Evolutionary conservation across 92 coral and sea anemone genomes (phyloP).

Genomic region (Heliopora coerulea): DNA sequence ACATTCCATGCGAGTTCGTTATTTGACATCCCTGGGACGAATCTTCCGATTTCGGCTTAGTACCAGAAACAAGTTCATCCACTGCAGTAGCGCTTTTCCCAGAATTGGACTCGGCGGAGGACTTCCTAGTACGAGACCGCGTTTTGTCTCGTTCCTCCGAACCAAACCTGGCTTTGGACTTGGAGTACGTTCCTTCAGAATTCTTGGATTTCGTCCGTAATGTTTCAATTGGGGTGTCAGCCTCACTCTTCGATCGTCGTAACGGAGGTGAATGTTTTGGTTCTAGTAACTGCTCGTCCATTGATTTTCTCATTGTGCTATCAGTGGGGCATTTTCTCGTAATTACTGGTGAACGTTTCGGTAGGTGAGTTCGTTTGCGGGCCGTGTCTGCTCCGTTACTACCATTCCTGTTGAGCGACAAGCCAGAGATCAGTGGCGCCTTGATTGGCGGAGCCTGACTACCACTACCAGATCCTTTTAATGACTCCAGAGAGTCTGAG

Average conservation of each 20-base stretch:
- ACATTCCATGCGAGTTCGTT: not conserved
- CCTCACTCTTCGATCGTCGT: slow-evolving; percentile 36
- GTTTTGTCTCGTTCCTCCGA: slow-evolving; percentile 8
- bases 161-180: not conserved
- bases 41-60: not conserved
- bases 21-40: slow-evolving; percentile 7
- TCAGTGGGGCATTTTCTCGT: slow-evolving; percentile 63
- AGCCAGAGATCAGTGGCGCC: slow-evolving; percentile 34
- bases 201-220: slow-evolving; percentile 5
- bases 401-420: slow-evolving; percentile 5
- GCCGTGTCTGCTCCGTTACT: slow-evolving; percentile 22
- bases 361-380: slow-evolving; percentile 62
- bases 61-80: not conserved
- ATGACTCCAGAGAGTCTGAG: not conserved
- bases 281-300: slow-evolving; percentile 35
- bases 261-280: slow-evolving; percentile 15
- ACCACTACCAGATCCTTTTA: not conserved
- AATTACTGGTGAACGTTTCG: slow-evolving; percentile 81
- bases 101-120: not conserved
- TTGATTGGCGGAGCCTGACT: slow-evolving; percentile 41
- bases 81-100: not conserved
- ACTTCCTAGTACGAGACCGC: slow-evolving; percentile 7
- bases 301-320: slow-evolving; percentile 43
- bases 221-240: slow-evolving; percentile 25
- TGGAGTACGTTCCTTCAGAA: not conserved